phyloP scores from a whole-genome alignment of 2,797 vertebrate genomes.

The Poeciliopsis turneri region DNA sequence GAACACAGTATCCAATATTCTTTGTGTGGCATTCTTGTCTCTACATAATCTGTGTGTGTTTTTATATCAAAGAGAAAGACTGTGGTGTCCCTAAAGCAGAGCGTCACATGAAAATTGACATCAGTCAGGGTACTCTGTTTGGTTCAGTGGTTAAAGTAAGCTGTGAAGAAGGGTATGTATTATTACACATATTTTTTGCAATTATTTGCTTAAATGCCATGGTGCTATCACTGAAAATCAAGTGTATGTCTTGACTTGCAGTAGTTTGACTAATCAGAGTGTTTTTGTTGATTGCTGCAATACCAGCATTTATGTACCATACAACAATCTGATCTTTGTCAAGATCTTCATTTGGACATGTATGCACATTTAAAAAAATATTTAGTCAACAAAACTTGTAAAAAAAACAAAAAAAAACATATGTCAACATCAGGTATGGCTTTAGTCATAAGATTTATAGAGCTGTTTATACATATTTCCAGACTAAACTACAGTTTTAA shows the following conservation, averaged over 20 bases:
- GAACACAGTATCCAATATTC: background rate
- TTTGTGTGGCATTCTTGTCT: background rate
- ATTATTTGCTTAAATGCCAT: background rate
- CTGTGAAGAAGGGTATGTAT: constrained; percentile 77
- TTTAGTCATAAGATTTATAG: background rate
- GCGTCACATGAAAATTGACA: constrained; percentile 42
- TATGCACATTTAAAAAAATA: background rate
- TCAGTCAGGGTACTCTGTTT: constrained; percentile 49
- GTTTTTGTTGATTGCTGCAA: background rate
- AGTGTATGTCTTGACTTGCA: background rate
- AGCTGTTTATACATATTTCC: background rate
- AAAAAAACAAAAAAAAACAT: background rate
- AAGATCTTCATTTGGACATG: background rate
- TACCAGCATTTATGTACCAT: background rate
- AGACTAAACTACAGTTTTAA: background rate
- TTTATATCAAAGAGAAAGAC: constrained; percentile 67
- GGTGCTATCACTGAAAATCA: background rate
- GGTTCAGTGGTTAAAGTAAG: background rate
- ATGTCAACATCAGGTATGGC: background rate
- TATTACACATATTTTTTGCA: background rate
- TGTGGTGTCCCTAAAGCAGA: constrained; percentile 47
- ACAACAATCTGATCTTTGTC: background rate
- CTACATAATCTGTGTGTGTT: background rate
- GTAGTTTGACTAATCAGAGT: background rate
- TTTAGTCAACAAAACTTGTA: background rate